phyloP scores from a whole-genome alignment of 2,797 vertebrate genomes.

The Sciurus carolinensis region DNA sequence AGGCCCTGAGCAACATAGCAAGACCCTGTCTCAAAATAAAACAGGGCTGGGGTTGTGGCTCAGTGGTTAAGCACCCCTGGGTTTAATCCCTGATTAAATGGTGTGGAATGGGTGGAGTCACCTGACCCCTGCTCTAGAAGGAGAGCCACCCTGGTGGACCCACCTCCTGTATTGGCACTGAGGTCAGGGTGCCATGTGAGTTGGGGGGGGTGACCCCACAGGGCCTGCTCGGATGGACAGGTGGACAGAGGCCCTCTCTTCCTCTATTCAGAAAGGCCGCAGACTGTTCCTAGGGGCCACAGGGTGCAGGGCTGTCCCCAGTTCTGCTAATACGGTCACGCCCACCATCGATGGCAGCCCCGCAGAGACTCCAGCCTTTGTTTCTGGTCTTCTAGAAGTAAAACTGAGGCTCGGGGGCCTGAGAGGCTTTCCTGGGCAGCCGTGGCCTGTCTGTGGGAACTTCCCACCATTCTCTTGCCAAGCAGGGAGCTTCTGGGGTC shows the following conservation, averaged over 20 bases:
- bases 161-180: no score
- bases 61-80: no score
- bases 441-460: rapidly evolving
- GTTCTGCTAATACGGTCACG: no score
- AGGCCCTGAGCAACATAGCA: no score
- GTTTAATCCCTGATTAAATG: no score
- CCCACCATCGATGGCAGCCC: rapidly evolving
- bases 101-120: rapidly evolving
- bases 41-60: no score
- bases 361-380: neutral
- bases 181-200: neutral
- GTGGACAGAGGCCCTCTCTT: no score
- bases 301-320: no score
- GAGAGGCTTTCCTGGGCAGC: neutral
- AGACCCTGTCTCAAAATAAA: no score
- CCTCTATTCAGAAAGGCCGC: neutral
- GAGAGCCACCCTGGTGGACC: rapidly evolving
- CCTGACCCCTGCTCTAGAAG: neutral
- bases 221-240: rapidly evolving
- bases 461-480: rapidly evolving
- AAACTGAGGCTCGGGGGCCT: neutral
- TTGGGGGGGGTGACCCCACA: rapidly evolving
- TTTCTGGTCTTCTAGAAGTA: neutral
- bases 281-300: rapidly evolving
- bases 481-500: neutral